Conservation (phyloP, 2,797 vertebrate species). For the Bryconaethiops microstoma region DNA sequence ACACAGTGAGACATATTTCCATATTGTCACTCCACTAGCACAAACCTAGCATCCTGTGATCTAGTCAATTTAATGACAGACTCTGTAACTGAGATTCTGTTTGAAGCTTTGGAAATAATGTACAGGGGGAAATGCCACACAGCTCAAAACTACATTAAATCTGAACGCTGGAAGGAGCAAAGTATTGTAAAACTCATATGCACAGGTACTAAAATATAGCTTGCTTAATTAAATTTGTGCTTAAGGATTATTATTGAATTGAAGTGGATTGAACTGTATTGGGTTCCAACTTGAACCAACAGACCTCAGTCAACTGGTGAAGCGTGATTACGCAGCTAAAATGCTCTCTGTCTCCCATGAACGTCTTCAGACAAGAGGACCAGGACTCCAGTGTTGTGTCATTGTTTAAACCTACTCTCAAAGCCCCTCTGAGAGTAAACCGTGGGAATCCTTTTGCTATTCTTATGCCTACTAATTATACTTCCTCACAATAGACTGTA, state of each 20-base stretch:
- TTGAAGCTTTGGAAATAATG: neutral
- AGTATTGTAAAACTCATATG: neutral
- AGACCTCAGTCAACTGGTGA: neutral
- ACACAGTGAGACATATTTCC: neutral
- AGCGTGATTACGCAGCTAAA: neutral
- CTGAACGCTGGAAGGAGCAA: neutral
- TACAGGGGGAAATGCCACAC: no score
- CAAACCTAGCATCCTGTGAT: neutral
- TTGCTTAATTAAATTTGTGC: neutral
- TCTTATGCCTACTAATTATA: constrained; percentile 38
- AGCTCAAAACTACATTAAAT: no score
- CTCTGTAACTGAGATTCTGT: neutral
- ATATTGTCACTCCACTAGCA: neutral
- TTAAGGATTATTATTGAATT: neutral
- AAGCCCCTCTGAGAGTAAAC: constrained; percentile 24
- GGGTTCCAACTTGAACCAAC: neutral
- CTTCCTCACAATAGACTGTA: constrained; percentile 17
- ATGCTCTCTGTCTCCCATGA: neutral
- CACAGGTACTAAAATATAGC: neutral
- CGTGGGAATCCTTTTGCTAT: constrained; percentile 44
- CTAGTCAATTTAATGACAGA: no score
- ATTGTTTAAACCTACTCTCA: neutral
- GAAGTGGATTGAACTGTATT: neutral
- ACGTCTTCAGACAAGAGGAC: neutral
- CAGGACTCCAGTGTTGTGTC: neutral